Percentiles rank a stretch among this genome's conserved stretches.
These are phyloP conservation scores for Orchesella flavescens DNA, from an alignment of 2,888 invertebrate genomes.

Conservation along the genomic window DNA sequence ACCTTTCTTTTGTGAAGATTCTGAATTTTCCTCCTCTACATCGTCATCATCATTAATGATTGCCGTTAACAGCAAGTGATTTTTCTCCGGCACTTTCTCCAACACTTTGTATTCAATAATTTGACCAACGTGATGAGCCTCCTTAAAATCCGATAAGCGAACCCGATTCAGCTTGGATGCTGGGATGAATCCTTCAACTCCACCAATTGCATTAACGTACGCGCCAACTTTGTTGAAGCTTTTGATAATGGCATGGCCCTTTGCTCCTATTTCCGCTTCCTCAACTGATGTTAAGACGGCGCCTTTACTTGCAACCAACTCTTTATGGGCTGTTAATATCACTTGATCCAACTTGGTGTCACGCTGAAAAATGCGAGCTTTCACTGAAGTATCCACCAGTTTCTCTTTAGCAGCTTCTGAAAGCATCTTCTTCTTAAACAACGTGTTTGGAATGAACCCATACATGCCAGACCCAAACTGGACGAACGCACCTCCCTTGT, in stretches of 20 bases:
- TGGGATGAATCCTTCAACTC: constrained; percentile 61
- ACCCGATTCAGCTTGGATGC: constrained; percentile 71
- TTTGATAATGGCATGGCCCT: constrained; percentile 58
- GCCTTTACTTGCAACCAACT: constrained; percentile 53
- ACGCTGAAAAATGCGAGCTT: constrained; percentile 78
- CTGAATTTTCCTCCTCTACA: background rate
- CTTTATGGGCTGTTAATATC: constrained; percentile 76
- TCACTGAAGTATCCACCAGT: constrained; percentile 77
- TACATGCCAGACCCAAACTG: constrained; percentile 74
- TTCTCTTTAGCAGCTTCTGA: constrained; percentile 76
- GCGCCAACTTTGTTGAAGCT: constrained; percentile 48
- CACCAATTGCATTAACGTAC: constrained; percentile 58
- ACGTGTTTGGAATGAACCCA: constrained; percentile 76
- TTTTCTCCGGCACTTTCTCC: background rate
- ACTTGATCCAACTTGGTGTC: constrained; percentile 76
- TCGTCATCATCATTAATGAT: constrained; percentile 40
- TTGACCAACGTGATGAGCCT: constrained; percentile 74
- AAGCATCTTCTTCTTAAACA: constrained; percentile 77
- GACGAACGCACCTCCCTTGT: constrained; percentile 75
- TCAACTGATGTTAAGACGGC: constrained; percentile 32
- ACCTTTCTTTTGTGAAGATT: background rate
- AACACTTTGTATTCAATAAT: constrained; percentile 74
- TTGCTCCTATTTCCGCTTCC: constrained; percentile 38
- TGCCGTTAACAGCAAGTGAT: constrained; percentile 23
- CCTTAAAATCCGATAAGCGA: constrained; percentile 72